Evolutionary conservation across 2,888 invertebrate genomes (phyloP).

Genomic region (Sussaba pulchella): DNA sequence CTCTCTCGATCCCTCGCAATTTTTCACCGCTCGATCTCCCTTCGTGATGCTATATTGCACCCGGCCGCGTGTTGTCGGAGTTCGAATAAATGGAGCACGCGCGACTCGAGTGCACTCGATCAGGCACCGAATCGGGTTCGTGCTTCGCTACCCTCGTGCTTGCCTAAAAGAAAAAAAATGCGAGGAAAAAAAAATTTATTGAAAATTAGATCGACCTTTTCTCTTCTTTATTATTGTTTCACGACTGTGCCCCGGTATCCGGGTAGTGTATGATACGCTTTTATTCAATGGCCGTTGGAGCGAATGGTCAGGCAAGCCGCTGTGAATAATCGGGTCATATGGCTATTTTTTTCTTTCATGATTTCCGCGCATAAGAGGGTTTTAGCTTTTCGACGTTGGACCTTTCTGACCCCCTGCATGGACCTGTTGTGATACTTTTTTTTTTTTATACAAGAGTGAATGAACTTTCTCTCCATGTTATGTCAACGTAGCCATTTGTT

Average conservation of each 20-base stretch:
- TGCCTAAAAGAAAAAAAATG: no score
- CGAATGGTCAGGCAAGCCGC: constrained; percentile 10
- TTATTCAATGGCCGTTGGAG: constrained; percentile 10
- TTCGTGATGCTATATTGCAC: constrained; percentile 25
- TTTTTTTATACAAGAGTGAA: constrained; percentile 1
- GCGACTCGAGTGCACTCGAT: constrained; percentile 51
- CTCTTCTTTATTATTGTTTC: constrained; percentile 41
- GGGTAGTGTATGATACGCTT: constrained; percentile 9
- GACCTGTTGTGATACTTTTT: not conserved
- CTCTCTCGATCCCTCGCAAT: constrained; percentile 27
- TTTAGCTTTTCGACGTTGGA: constrained; percentile 22
- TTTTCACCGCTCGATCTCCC: constrained; percentile 28
- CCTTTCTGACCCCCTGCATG: constrained; percentile 3
- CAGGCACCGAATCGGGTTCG: constrained; percentile 36
- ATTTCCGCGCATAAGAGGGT: not conserved
- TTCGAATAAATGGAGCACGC: constrained; percentile 36
- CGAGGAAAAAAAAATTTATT: not conserved
- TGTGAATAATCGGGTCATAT: constrained; percentile 39
- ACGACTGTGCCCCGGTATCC: not conserved
- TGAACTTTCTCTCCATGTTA: not conserved
- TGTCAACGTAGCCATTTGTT: no score
- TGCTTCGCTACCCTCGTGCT: constrained; percentile 26
- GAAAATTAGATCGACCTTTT: constrained; percentile 17
- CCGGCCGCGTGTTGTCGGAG: constrained; percentile 10
- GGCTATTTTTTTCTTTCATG: not conserved